Evolutionary conservation across 2,113 vertebrate species (phyloP).

Genomic region (Antechinus flavipes): DNA sequence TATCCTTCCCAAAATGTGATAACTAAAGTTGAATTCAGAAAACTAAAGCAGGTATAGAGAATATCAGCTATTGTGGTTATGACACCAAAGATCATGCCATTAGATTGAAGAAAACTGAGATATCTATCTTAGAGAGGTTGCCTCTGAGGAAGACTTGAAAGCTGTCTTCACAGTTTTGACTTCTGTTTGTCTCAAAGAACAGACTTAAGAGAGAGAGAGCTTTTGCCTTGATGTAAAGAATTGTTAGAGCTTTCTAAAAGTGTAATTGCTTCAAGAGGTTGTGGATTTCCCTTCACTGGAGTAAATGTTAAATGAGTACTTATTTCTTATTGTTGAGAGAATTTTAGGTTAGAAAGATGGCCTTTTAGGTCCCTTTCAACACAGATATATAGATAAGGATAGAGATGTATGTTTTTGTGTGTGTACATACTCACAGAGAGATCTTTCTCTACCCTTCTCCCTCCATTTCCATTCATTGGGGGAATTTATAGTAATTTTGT

Average conservation of each 20-base stretch:
- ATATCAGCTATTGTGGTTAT: background rate
- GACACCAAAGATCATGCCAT: background rate
- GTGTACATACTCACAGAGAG: background rate
- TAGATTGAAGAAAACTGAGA: background rate
- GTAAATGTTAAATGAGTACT: background rate
- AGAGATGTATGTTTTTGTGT: background rate
- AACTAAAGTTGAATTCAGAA: background rate
- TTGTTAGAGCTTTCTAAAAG: background rate
- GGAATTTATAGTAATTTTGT: background rate
- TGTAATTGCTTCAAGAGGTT: background rate
- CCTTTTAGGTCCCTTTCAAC: no score
- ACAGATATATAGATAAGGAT: background rate
- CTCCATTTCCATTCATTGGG: background rate
- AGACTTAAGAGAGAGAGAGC: background rate
- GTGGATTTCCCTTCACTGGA: background rate
- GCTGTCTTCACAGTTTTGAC: background rate
- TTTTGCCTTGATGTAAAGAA: background rate
- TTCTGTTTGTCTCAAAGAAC: background rate
- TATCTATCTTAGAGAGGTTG: background rate
- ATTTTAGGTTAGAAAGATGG: no score
- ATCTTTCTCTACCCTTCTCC: background rate
- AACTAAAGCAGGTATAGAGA: background rate
- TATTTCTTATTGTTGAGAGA: no score
- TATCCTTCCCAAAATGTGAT: background rate
- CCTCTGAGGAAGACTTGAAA: background rate